Conservation (phyloP, 2,113 vertebrate genomes). For the Chamaea fasciata region DNA sequence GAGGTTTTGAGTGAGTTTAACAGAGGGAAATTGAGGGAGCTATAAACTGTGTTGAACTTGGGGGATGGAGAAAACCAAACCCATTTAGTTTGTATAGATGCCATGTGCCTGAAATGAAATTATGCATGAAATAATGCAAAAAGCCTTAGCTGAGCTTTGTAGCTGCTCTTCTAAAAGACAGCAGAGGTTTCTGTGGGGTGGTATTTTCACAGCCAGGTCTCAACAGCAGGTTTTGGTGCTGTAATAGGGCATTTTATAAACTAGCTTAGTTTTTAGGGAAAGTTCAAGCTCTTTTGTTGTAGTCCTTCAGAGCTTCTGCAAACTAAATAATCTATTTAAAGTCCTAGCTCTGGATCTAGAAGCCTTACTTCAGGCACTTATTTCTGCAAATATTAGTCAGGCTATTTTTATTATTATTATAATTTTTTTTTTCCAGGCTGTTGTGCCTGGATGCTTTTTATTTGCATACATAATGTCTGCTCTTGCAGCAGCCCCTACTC, state of each 20-base stretch:
- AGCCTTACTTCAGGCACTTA: background rate
- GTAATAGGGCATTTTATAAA: background rate
- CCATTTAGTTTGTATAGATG: background rate
- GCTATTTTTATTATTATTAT: background rate
- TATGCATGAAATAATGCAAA: background rate
- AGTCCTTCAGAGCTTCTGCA: background rate
- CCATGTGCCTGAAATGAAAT: background rate
- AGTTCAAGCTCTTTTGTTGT: background rate
- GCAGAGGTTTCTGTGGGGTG: background rate
- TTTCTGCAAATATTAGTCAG: background rate
- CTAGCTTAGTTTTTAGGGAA: background rate
- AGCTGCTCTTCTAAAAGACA: background rate
- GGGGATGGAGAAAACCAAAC: background rate
- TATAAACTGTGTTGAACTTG: background rate
- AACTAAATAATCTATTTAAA: background rate
- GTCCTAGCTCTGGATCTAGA: background rate
- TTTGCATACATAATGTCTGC: background rate
- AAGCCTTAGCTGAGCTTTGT: background rate
- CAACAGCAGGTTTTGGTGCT: background rate
- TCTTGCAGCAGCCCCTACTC: background rate
- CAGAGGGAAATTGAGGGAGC: background rate
- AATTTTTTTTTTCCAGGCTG: background rate
- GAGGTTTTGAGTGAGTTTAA: background rate
- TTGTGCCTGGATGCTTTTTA: background rate
- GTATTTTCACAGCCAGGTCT: background rate